Percentiles rank a stretch among this genome's conserved stretches.
phyloP scores from a whole-genome alignment of 2,888 invertebrate genomes.

The Oxystoma pomonae region DNA sequence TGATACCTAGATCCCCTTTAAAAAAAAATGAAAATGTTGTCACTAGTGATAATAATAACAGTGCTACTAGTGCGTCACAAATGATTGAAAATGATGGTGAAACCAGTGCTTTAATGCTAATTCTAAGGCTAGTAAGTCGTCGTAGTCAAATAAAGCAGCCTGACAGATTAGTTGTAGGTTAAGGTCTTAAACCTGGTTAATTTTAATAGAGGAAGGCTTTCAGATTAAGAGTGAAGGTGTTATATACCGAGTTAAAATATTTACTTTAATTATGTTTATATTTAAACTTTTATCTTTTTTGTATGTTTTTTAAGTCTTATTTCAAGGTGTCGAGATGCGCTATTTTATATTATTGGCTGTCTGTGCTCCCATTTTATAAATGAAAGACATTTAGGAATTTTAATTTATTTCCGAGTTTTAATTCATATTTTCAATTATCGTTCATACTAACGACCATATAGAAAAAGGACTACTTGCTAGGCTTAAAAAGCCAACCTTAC shows the following conservation, averaged over 20 bases:
- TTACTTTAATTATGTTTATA: too few relatives aligned
- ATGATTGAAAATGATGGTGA: neutral
- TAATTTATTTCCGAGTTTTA: too few relatives aligned
- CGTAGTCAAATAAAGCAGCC: neutral
- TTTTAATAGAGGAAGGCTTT: neutral
- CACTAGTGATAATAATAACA: neutral
- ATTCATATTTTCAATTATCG: too few relatives aligned
- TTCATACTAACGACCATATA: too few relatives aligned
- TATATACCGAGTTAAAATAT: neutral
- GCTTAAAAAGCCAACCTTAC: too few relatives aligned
- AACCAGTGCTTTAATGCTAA: neutral
- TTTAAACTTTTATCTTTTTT: too few relatives aligned
- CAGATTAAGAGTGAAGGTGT: neutral
- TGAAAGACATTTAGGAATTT: too few relatives aligned
- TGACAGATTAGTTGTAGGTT: neutral
- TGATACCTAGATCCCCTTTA: neutral
- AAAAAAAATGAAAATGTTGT: neutral
- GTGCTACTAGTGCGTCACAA: neutral
- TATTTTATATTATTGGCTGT: too few relatives aligned
- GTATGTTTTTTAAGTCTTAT: too few relatives aligned
- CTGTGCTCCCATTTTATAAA: too few relatives aligned
- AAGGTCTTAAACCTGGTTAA: neutral
- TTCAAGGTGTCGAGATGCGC: too few relatives aligned
- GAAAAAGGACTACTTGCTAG: too few relatives aligned
- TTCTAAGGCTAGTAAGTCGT: neutral